Percentiles rank a stretch among this genome's conserved stretches.
Conservation (phyloP, 2,797 vertebrate species). For the Synaphobranchus kaupii region DNA sequence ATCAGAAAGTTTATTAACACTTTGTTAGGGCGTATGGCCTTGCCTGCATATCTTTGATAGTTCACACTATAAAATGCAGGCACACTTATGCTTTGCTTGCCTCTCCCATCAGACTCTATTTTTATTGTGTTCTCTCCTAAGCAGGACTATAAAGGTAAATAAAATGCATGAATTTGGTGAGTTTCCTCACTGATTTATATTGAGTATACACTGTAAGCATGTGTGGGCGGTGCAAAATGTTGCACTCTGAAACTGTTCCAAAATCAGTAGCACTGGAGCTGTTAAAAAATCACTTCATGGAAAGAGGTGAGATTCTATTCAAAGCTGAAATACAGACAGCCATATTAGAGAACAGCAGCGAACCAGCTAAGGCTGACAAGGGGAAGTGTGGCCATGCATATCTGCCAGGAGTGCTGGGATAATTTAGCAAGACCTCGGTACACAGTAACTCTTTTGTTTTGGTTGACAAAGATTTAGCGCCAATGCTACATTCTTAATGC, state of each 20-base stretch:
- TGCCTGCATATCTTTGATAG: not conserved
- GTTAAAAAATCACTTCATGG: not conserved
- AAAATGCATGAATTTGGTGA: no score
- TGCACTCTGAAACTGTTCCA: not conserved
- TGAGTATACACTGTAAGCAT: not conserved
- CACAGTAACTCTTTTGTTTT: not conserved
- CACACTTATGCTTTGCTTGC: not conserved
- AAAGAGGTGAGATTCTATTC: not conserved
- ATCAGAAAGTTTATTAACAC: not conserved
- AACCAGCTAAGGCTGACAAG: not conserved
- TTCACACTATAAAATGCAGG: not conserved
- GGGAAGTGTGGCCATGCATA: not conserved
- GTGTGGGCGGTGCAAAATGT: not conserved
- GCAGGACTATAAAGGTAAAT: not conserved
- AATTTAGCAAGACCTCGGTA: not conserved
- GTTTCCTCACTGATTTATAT: no score
- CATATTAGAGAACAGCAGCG: not conserved
- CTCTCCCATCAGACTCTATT: not conserved
- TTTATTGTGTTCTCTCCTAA: not conserved
- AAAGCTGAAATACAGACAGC: not conserved
- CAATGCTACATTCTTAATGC: not conserved
- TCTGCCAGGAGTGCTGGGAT: not conserved
- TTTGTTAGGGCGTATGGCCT: not conserved
- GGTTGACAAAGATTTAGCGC: not conserved
- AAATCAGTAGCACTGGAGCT: not conserved